Percentiles rank a stretch among this genome's conserved stretches.
phyloP scores from a whole-genome alignment of 2,113 vertebrate species.

The Anser cygnoides region DNA sequence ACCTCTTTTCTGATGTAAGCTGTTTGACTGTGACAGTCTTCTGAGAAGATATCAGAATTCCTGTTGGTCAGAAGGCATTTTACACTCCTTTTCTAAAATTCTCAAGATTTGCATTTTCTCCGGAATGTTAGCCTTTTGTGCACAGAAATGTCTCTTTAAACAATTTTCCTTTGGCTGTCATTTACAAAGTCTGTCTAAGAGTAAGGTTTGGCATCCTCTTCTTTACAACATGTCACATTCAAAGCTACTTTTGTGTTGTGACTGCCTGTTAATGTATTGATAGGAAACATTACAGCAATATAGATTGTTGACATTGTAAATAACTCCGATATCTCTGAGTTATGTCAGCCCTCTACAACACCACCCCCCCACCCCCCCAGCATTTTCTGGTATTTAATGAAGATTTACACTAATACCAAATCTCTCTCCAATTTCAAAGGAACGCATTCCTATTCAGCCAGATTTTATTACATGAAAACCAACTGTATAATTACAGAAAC shows the following conservation, averaged over 20 bases:
- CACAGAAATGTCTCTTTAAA: background rate
- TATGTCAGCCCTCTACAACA: background rate
- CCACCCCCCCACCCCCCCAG: fast-evolving
- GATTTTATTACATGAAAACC: background rate
- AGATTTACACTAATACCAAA: background rate
- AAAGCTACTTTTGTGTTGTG: conserved; percentile 7
- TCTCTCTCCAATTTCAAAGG: background rate
- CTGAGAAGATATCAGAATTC: background rate
- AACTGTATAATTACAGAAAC: background rate
- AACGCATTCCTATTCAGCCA: background rate
- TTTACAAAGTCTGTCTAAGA: background rate
- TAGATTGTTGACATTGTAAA: background rate
- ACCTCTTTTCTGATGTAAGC: background rate
- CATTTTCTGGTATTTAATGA: background rate
- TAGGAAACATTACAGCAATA: background rate
- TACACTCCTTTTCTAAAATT: background rate
- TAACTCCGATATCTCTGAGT: background rate
- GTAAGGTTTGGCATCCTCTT: background rate
- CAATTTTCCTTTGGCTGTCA: background rate
- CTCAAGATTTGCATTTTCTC: background rate
- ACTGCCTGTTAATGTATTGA: background rate
- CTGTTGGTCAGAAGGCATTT: conserved; percentile 19
- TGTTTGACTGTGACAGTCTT: background rate
- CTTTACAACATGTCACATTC: background rate
- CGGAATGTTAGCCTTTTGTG: background rate